Conservation (phyloP, 2,113 vertebrate species). For the Catharus minimus region DNA sequence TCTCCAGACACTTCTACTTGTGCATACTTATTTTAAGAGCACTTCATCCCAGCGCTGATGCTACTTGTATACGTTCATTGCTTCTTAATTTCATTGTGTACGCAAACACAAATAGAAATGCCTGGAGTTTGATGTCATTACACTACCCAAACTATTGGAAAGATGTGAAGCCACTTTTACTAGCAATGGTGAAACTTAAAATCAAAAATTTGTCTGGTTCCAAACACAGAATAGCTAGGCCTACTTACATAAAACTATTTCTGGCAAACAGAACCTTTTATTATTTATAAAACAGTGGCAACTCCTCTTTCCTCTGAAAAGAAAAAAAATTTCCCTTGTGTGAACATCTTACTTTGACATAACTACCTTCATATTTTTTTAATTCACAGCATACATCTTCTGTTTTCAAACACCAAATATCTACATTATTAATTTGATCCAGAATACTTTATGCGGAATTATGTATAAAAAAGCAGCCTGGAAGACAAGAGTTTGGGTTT, state of each 20-base stretch:
- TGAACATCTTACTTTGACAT: background rate
- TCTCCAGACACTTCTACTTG: slow-evolving; percentile 43
- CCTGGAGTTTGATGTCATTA: background rate
- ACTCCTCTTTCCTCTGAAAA: background rate
- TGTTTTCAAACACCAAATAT: background rate
- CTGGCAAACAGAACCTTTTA: background rate
- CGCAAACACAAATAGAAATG: background rate
- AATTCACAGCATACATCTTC: background rate
- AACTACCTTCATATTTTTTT: background rate
- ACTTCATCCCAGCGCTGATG: slow-evolving; percentile 32
- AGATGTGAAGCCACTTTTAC: background rate
- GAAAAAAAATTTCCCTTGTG: background rate
- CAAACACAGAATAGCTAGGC: background rate
- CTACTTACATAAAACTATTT: background rate
- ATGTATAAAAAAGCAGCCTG: background rate
- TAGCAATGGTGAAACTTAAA: background rate
- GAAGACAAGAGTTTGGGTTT: background rate
- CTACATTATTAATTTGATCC: background rate
- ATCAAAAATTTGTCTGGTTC: background rate
- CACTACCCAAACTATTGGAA: background rate
- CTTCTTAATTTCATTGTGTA: background rate
- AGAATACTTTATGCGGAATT: background rate
- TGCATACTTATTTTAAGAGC: slow-evolving; percentile 40
- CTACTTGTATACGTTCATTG: background rate
- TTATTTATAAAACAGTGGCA: background rate